phyloP scores from a whole-genome alignment of 2,888 invertebrate species.

The Mechanitis messenoides region DNA sequence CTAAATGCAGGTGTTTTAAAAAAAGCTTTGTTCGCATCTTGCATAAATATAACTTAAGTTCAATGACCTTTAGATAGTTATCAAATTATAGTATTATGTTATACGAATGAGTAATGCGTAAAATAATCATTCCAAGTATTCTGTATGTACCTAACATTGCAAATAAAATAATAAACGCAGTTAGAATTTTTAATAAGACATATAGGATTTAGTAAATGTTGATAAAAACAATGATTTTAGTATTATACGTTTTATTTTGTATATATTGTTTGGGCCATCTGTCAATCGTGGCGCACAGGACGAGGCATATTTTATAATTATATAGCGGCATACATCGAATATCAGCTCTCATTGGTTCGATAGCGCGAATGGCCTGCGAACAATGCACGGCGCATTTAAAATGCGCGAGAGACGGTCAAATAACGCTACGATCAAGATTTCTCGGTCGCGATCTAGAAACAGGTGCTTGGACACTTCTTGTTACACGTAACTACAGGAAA shows the following conservation, averaged over 20 bases:
- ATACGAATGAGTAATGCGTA: slow-evolving; percentile 59
- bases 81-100: slow-evolving; percentile 46
- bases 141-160: slow-evolving; percentile 50
- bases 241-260: slow-evolving; percentile 58
- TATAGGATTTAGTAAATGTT: slow-evolving; percentile 58
- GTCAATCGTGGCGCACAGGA: slow-evolving; percentile 46
- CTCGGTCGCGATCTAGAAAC: slow-evolving; percentile 67
- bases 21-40: slow-evolving; percentile 33
- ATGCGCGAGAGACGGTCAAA: slow-evolving; percentile 40
- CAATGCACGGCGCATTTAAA: slow-evolving; percentile 57
- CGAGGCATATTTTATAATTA: slow-evolving; percentile 65
- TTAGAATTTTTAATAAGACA: slow-evolving; percentile 59
- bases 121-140: slow-evolving; percentile 69
- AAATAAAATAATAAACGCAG: slow-evolving; percentile 62
- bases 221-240: slow-evolving; percentile 62
- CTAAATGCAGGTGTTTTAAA: slow-evolving; percentile 35
- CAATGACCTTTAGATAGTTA: slow-evolving; percentile 38
- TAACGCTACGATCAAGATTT: slow-evolving; percentile 55
- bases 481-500: slow-evolving; percentile 22
- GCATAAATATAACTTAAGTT: slow-evolving; percentile 33
- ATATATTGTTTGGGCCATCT: slow-evolving; percentile 59
- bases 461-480: slow-evolving; percentile 49
- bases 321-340: slow-evolving; percentile 56
- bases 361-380: slow-evolving; percentile 55
- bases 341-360: slow-evolving; percentile 48